Evolutionary conservation across 2,888 invertebrate genomes (phyloP).

Genomic region (Marasmarcha lunaedactyla): DNA sequence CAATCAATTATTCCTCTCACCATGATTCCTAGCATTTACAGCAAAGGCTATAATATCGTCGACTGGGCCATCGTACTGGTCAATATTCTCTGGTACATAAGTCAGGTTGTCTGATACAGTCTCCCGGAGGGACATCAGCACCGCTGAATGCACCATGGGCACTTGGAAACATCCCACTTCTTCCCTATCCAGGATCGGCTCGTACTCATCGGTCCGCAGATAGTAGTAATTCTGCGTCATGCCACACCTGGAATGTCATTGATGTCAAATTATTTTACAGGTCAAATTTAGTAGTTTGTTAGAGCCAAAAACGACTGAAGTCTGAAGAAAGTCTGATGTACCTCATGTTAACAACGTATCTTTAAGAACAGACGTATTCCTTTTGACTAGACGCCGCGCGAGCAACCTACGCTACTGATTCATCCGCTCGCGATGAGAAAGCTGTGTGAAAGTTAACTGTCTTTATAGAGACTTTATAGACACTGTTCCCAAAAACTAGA

Average conservation of each 20-base stretch:
- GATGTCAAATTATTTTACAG: too few relatives aligned
- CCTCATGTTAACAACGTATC: too few relatives aligned
- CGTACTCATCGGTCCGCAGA: conserved; percentile 85
- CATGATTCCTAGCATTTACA: conserved; percentile 77
- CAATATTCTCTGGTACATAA: conserved; percentile 75
- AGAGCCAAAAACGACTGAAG: conserved; percentile 3
- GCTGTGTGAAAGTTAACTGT: too few relatives aligned
- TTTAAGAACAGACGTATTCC: too few relatives aligned
- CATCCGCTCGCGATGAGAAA: too few relatives aligned
- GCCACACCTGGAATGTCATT: conserved; percentile 73
- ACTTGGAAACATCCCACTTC: conserved; percentile 83
- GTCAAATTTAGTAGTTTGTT: too few relatives aligned
- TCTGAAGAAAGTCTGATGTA: conserved; percentile 13
- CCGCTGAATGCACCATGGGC: conserved; percentile 92
- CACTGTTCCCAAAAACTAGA: too few relatives aligned
- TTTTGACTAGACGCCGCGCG: too few relatives aligned
- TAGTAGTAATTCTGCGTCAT: conserved; percentile 90
- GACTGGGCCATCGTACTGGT: conserved; percentile 78
- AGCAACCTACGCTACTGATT: too few relatives aligned
- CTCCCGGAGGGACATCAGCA: conserved; percentile 80
- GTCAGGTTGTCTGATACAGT: conserved; percentile 74
- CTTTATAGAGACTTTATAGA: too few relatives aligned
- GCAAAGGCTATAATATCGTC: conserved; percentile 97
- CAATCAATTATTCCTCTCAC: too few relatives aligned
- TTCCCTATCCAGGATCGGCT: conserved; percentile 78